Evolutionary conservation across 2,888 invertebrate genomes (phyloP).

Genomic region (Diarsia mendica): DNA sequence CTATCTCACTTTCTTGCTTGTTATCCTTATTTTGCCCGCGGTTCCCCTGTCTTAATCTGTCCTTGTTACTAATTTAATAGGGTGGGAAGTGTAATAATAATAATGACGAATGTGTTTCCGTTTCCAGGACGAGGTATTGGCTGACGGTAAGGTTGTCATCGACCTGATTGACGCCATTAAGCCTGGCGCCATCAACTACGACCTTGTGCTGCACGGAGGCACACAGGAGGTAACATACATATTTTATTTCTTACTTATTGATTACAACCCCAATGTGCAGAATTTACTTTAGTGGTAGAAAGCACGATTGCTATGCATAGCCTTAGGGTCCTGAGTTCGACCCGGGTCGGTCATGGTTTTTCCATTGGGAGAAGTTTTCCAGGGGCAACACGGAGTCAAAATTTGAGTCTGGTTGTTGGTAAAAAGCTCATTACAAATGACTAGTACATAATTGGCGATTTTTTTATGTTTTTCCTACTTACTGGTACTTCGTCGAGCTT

Average conservation of each 20-base stretch:
- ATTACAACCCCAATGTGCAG: too few relatives aligned
- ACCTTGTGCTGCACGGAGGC: conserved; percentile 95
- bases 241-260: not conserved
- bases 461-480: too few relatives aligned
- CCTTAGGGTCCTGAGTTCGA: too few relatives aligned
- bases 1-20: not conserved
- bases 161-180: conserved; percentile 99
- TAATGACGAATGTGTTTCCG: not conserved
- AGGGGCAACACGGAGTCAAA: too few relatives aligned
- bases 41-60: not conserved
- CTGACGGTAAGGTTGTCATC: conserved; percentile 97
- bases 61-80: not conserved
- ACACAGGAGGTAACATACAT: conserved; percentile 92
- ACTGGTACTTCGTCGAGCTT: too few relatives aligned
- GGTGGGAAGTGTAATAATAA: not conserved
- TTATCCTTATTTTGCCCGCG: not conserved
- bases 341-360: too few relatives aligned
- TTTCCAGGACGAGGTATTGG: conserved; percentile 95
- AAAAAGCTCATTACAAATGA: too few relatives aligned
- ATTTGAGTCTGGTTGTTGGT: too few relatives aligned
- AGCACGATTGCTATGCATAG: too few relatives aligned
- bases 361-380: too few relatives aligned
- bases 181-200: conserved; percentile 98
- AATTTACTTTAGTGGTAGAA: too few relatives aligned
- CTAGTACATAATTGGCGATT: too few relatives aligned